phyloP scores from a whole-genome alignment of 2,888 invertebrate species.

The Thecophora atra region DNA sequence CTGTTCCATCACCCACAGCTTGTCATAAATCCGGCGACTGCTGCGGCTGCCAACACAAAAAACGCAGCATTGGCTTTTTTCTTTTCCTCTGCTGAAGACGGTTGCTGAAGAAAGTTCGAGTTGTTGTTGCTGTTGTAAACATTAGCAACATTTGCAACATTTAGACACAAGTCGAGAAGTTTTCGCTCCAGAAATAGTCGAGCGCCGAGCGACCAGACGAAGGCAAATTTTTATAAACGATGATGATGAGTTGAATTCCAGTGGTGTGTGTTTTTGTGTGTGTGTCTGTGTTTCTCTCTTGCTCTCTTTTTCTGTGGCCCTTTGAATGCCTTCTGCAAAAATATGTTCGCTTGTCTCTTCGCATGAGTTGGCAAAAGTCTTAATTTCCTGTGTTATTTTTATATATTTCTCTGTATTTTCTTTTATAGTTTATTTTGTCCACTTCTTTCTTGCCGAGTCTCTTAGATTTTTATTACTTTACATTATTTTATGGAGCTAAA shows the following conservation, averaged over 20 bases:
- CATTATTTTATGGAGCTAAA: conserved; percentile 15
- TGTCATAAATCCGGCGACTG: no score
- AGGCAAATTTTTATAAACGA: not conserved
- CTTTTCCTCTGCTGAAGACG: no score
- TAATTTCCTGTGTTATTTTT: conserved; percentile 34
- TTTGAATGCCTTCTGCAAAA: no score
- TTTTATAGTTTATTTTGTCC: not conserved
- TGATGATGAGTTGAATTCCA: not conserved
- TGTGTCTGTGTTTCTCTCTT: no score
- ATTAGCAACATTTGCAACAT: conserved; percentile 1
- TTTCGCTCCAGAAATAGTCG: not conserved
- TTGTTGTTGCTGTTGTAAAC: conserved; percentile 7
- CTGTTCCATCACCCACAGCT: no score
- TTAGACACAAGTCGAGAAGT: not conserved
- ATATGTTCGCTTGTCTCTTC: no score
- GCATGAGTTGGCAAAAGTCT: conserved; percentile 31
- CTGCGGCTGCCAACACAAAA: no score
- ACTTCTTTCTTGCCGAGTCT: not conserved
- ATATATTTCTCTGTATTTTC: not conserved
- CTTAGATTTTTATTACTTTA: not conserved
- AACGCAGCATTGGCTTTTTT: no score
- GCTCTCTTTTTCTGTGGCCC: no score
- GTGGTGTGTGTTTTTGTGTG: not conserved
- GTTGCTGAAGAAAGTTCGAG: not conserved
- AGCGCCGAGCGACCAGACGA: not conserved